Evolutionary conservation across 2,797 vertebrate species (phyloP).

Genomic region (Babyrousa celebensis): DNA sequence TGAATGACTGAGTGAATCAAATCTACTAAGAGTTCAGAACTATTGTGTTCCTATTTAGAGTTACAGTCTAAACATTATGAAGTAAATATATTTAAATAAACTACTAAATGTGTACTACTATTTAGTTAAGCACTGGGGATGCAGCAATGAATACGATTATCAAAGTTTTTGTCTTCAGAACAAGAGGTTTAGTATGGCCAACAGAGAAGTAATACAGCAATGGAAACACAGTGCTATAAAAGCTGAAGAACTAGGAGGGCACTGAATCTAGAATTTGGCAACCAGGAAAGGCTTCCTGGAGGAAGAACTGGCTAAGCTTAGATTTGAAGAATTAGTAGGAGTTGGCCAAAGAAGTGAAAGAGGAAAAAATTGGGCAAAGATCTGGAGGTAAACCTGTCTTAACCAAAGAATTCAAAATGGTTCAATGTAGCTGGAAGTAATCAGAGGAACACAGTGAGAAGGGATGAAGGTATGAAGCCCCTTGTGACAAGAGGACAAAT

Average conservation of each 20-base stretch:
- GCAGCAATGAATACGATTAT: background rate
- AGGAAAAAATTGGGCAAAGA: background rate
- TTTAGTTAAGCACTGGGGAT: background rate
- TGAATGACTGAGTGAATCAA: background rate
- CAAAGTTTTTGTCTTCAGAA: background rate
- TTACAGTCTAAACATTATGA: background rate
- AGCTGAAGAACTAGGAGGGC: background rate
- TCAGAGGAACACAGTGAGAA: background rate
- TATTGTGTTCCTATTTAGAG: background rate
- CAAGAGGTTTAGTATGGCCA: background rate
- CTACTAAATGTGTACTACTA: background rate
- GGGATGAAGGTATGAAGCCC: background rate
- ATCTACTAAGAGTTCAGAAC: background rate
- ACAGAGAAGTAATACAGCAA: background rate
- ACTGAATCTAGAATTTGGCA: background rate
- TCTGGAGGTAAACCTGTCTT: background rate
- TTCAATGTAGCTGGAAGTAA: background rate
- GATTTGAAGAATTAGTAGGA: background rate
- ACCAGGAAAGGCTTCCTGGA: background rate
- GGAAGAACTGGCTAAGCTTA: background rate
- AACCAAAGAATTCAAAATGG: background rate
- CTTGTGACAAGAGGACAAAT: background rate
- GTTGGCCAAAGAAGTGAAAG: background rate
- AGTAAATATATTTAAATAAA: background rate
- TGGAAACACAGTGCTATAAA: too few relatives aligned